Base-by-base conservation (phyloP, 1,140 invertebrate species). In the Colletes gigas region DNA sequence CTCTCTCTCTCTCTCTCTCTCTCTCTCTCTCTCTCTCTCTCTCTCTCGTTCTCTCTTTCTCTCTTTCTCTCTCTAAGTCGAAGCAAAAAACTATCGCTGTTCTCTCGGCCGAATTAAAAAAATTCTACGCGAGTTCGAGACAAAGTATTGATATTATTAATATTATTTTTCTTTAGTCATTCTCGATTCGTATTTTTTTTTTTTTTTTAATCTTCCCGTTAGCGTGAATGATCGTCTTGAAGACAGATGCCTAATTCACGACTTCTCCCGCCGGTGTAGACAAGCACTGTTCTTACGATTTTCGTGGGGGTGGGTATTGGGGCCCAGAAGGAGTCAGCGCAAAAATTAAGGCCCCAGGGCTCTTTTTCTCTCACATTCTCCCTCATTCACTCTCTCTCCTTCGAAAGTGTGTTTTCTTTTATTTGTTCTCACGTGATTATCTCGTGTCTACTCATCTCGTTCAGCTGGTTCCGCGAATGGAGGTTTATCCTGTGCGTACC, bases 301-400 rank as follows among this genome's bases (percentile, higher is more conserved):
- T 54, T 75, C 72, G 63, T 52, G 81, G 70, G 80, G 76, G 60
- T 73, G 81, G 62, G 70, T 68, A 69, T 78, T 86, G 88, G 91
- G 90, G 90, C 90, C 91, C 77, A 81, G 88, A 83, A 91, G 89
- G 89, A 92, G 85, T 89, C 86, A 78, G 88, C 89, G 90, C 86
- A 87, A 89, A 92, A 90, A 91, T 89, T 89, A 91, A 90, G 91
- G 90, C 91, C 91, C 91, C 91, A 90, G 91, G 91, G 90, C 91
- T 90, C 83, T 88, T 86, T 88, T 86, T 78, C 52, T 77, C 70
- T 79, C 54, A 82, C 50, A 71, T 52, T 72, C 69, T 71, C 63
- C 75, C 54, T 83, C 76, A 62, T 82, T 74, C 78, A 70, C 68
- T 62, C 65, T 81, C 68, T 79, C 70, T 74, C 41, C 67, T 17